These are phyloP conservation scores for Tetanocera ferruginea DNA, from an alignment of 2,888 invertebrate species.

Conservation along the genomic window DNA sequence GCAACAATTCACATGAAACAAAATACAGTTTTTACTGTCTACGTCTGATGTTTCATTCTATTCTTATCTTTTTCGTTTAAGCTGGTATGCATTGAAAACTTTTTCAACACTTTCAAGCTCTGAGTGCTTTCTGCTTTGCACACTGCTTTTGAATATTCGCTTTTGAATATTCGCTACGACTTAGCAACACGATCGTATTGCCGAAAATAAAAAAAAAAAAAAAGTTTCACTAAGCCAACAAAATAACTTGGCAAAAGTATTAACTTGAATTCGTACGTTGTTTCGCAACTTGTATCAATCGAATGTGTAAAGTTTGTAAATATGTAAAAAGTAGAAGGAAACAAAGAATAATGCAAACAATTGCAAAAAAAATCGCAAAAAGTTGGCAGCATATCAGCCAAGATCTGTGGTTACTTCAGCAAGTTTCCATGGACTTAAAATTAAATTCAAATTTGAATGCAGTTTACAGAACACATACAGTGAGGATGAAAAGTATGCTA, in stretches of 20 bases:
- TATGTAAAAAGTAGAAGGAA: background rate
- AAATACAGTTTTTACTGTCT: too few relatives aligned
- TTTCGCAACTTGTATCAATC: conserved; percentile 30
- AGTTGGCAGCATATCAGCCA: background rate
- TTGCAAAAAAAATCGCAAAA: background rate
- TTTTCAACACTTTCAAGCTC: background rate
- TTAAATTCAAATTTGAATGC: background rate
- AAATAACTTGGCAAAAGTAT: conserved; percentile 21
- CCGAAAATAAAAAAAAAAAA: background rate
- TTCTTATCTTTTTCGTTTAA: background rate
- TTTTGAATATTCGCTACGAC: conserved; percentile 17
- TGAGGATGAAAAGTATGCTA: too few relatives aligned
- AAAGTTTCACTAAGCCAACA: background rate
- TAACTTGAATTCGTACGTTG: conserved; percentile 6
- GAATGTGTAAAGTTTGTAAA: conserved; percentile 27
- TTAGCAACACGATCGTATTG: background rate
- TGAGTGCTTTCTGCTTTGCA: conserved; percentile 9
- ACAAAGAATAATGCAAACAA: background rate
- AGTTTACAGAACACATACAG: background rate
- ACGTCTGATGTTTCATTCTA: too few relatives aligned
- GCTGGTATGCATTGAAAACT: conserved; percentile 10
- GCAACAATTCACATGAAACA: too few relatives aligned
- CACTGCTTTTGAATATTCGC: background rate
- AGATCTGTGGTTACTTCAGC: background rate
- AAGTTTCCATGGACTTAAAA: background rate